Evolutionary conservation across 2,888 invertebrate species (phyloP).

Genomic region (Hoplodrina ambigua): DNA sequence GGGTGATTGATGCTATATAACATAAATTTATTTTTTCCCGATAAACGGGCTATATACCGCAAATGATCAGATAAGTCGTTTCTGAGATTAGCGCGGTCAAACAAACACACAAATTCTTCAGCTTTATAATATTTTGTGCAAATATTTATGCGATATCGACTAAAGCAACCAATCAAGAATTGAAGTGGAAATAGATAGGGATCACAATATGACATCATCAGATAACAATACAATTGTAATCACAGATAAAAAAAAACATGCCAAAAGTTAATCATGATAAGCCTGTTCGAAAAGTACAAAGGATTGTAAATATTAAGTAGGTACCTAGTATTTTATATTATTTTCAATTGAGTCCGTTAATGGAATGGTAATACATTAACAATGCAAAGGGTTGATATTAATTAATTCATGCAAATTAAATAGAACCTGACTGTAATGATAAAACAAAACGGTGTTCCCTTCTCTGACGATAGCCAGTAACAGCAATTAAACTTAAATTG

Average conservation of each 20-base stretch:
- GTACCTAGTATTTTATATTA: no score
- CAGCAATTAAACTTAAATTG: no score
- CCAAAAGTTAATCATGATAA: not conserved
- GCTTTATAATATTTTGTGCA: no score
- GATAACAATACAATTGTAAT: not conserved
- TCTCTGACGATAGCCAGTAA: not conserved
- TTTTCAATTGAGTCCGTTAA: not conserved
- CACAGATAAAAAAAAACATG: not conserved
- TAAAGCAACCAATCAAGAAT: no score
- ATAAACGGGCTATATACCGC: no score
- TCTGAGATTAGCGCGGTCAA: no score
- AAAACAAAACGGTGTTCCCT: constrained; percentile 3
- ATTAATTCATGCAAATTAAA: constrained; percentile 32
- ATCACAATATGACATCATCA: not conserved
- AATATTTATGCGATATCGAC: no score
- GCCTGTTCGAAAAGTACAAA: not conserved
- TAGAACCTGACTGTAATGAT: constrained; percentile 17
- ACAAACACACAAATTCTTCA: no score
- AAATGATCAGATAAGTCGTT: no score
- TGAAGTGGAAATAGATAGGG: no score
- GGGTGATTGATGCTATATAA: no score
- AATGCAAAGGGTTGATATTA: not conserved
- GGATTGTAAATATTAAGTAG: not conserved
- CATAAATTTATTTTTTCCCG: no score
- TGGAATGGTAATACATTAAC: constrained; percentile 9